Evolutionary conservation across 2,888 invertebrate species (phyloP), one percentile per base, ranked within the genome.

Genomic region (Eupithecia exiguata): DNA sequence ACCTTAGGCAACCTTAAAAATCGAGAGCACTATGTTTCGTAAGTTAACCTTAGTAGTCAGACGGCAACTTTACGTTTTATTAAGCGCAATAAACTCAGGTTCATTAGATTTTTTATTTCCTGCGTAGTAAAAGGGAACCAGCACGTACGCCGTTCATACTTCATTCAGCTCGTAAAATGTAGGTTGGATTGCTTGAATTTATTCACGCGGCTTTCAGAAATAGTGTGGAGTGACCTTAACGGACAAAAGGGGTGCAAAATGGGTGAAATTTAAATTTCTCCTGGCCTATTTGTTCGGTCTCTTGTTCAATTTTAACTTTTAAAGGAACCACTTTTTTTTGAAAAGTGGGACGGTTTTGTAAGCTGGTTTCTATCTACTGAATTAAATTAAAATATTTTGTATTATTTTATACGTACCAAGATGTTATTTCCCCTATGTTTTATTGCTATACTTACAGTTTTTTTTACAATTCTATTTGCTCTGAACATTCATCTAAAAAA

Each of bases 31-130:
- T 74, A 76, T 76, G 72, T 77, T 74, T 80, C 83, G 84, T 80
- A 84, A 76, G 78, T 83, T 84, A 83, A 83, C 82, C 80, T 87
- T 82, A 83, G 82, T 83, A 77, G 82, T 83, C 78, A 72, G 80
- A 80, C 81, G 83, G 75, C 76, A 86, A 85, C 85, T 85, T 87
- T 85, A 83, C 86, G 84, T 91, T 91, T 91, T 90, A 91, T 89
- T 88, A 88, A 86, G 80, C 77, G 86, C 84, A 85, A 85, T 91
- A 90, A 91, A 89, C 81, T 83, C 73, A 82, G 83, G 80, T 90
- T 91, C 89, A 90, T 91, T 90, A 89, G 87, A 84, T 87, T 88
- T 90, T 91, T 91, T 91, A 90, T 89, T 88, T 88, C 84, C 83
- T 79, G 79, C 78, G 87, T 86, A 86, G 85, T 90, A 89, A 90